Conservation (phyloP, 2,888 invertebrate genomes). For the Rhamnusium bicolor region DNA sequence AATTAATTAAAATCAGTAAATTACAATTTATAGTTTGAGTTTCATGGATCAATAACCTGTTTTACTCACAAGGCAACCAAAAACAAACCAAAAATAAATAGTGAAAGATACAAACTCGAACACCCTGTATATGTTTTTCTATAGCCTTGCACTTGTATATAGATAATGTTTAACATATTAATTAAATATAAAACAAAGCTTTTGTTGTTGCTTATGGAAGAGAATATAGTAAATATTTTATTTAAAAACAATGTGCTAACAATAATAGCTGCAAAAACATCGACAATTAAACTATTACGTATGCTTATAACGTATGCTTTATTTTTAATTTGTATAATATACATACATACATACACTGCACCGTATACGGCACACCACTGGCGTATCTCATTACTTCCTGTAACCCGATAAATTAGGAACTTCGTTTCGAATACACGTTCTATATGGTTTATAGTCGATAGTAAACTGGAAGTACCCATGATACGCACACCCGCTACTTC, state of each 20-base stretch:
- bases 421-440: constrained; percentile 44
- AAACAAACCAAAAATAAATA: constrained; percentile 18
- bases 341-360: neutral
- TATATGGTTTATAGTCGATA: constrained; percentile 22
- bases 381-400: constrained; percentile 57
- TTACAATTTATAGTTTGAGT: constrained; percentile 2
- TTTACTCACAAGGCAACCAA: constrained; percentile 22
- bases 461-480: constrained; percentile 1
- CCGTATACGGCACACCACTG: constrained; percentile 40
- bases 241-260: constrained; percentile 8
- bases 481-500: neutral
- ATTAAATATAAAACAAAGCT: neutral
- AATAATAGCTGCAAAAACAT: constrained; percentile 31
- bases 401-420: constrained; percentile 60
- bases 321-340: neutral
- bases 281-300: constrained; percentile 7
- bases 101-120: constrained; percentile 21
- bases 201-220: constrained; percentile 4
- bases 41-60: constrained; percentile 2
- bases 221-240: neutral
- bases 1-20: constrained; percentile 18
- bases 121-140: constrained; percentile 29
- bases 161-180: neutral
- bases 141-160: neutral
- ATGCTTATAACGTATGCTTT: neutral